Percentiles rank a stretch among this genome's conserved stretches.
Conservation (phyloP, 2,797 vertebrate genomes). For the Chaenodraco wilsoni region DNA sequence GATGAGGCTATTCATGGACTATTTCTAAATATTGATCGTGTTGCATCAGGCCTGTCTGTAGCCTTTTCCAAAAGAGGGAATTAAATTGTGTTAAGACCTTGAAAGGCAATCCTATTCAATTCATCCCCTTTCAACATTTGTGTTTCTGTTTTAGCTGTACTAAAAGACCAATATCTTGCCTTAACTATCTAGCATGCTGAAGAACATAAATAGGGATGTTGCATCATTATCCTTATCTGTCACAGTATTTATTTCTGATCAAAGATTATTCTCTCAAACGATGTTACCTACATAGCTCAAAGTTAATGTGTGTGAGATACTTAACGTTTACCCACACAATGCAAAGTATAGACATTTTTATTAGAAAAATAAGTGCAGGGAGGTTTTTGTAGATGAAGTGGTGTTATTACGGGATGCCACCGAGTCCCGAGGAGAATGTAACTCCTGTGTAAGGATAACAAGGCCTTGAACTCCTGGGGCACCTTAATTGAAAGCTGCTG, state of each 20-base stretch:
- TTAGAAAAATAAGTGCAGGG: slow-evolving; percentile 40
- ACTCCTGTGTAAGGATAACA: slow-evolving; percentile 66
- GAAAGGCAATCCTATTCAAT: slow-evolving; percentile 12
- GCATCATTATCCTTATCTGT: neutral
- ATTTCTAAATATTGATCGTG: slow-evolving; percentile 56
- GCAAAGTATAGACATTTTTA: slow-evolving; percentile 38
- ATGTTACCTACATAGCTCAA: slow-evolving; percentile 29
- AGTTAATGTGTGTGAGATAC: slow-evolving; percentile 14
- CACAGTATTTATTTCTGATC: slow-evolving; percentile 10
- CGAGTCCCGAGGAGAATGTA: slow-evolving; percentile 56
- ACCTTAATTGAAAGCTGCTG: slow-evolving; percentile 77
- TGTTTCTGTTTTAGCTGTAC: slow-evolving; percentile 13
- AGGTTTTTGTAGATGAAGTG: slow-evolving; percentile 38
- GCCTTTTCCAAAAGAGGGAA: slow-evolving; percentile 36
- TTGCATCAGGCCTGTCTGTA: slow-evolving; percentile 53
- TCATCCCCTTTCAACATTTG: neutral
- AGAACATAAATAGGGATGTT: slow-evolving; percentile 9
- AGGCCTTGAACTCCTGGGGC: slow-evolving; percentile 59
- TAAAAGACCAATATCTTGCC: slow-evolving; percentile 10
- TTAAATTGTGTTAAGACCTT: neutral
- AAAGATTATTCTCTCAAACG: slow-evolving; percentile 20
- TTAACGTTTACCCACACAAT: slow-evolving; percentile 35
- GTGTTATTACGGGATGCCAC: slow-evolving; percentile 61
- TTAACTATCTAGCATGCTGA: slow-evolving; percentile 7
- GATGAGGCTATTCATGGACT: slow-evolving; percentile 61